These are phyloP conservation scores for Petrolisthes manimaculis DNA, from an alignment of 2,888 invertebrate genomes.

Conservation along the genomic window DNA sequence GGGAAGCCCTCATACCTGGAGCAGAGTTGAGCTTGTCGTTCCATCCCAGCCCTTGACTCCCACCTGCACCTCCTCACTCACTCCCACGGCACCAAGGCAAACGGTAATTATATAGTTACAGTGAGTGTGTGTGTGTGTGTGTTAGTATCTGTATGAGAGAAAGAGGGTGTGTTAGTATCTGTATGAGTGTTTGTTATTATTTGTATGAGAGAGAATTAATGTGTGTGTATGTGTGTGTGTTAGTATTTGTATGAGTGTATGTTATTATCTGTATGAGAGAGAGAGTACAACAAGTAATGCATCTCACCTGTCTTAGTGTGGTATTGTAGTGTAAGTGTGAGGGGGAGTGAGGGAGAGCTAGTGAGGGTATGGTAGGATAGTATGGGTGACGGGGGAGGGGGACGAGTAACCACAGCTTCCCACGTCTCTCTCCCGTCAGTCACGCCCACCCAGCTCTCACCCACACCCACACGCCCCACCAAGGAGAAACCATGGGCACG, in stretches of 20 bases:
- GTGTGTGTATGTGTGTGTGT: neutral
- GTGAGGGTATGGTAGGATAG: neutral
- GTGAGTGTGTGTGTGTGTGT: too few species aligned
- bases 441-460: constrained; percentile 35
- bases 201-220: too few species aligned
- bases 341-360: neutral
- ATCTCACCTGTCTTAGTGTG: neutral
- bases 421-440: neutral
- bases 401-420: constrained; percentile 22
- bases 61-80: neutral
- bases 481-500: constrained; percentile 1
- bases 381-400: constrained; percentile 13
- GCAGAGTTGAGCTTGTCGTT: neutral
- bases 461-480: constrained; percentile 28
- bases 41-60: constrained; percentile 8
- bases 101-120: too few species aligned
- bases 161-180: neutral
- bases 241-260: neutral
- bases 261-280: neutral
- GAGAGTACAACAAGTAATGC: neutral
- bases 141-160: too few species aligned
- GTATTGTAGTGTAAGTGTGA: neutral
- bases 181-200: too few species aligned
- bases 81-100: too few species aligned
- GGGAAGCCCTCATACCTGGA: constrained; percentile 21